Evolutionary conservation across 2,888 invertebrate genomes (phyloP), one percentile per base, ranked within the genome.

Genomic region (Habrosyne pyritoides): DNA sequence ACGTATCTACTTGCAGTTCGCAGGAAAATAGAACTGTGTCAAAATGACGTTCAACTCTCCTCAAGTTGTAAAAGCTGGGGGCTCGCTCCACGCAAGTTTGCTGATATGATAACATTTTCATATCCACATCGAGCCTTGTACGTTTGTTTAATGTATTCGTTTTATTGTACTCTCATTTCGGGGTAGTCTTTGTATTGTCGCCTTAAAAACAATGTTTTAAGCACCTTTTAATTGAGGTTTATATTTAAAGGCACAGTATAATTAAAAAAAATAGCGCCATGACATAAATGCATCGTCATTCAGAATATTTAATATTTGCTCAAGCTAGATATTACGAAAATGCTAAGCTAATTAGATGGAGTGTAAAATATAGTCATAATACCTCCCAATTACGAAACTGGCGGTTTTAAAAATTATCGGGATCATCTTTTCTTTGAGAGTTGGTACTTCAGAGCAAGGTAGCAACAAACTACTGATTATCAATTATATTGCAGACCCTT

Each of bases 51-150:
- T 71, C 72, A 75, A 75, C 77, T 78, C 67, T 66, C 64, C 64
- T 71, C 63, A 71, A 83, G 74, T 81, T 78, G 66, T 71, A 75
- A 79, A 77, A 70, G 79, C 81, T 67, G 55, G 69, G 57, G 69
- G 78, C 62, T 54, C 52, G 33, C 55, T 46, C 56, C 47, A 33
- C 57, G 47, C 57, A 80, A 81, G 71, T 79, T 79, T 61, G 59
- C 61, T 69, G 69, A 71, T 76, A 73, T 77, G 79, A 83, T 83
- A 83, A 82, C 74, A 73, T 72, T 79, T 81, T 77, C 76, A 70
- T 69, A 77, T 71, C 70, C 67, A 71, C 64, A 68, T 68, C 60
- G 56, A 60, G 64, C 53, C 54, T 53, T 58, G 54, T 33, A 33
- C 55, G 63, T 64, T 64, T 70, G 67, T 71, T 71, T 71, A 74